Base-by-base conservation (phyloP, 2,797 vertebrate species). In the Megaceryle alcyon region DNA sequence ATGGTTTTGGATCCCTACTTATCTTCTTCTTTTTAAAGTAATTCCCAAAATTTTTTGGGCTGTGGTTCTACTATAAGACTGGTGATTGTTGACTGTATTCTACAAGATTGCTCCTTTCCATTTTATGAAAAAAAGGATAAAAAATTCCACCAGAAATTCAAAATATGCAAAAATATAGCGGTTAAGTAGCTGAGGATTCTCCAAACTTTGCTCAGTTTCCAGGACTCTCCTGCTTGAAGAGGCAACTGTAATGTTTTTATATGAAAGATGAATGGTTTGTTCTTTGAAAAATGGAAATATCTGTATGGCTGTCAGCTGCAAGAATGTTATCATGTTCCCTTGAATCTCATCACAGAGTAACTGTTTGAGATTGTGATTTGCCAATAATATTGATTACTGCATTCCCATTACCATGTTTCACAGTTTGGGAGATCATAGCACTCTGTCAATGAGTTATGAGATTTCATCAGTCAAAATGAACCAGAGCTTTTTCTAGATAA, bases 361-460 rank as follows among this genome's bases (percentile, higher is more conserved):
- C 49, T 70, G 46, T 61, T 33, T 86, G 48, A 88, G 95, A 87
- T 96, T 97, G 87, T 92, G 91, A 94, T 95, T 95, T 97, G 96
- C 91, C 92, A 72, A 97, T 98, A 97, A 91, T 95, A 96, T 97
- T 97, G 95, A 94, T 97, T 98, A 96, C 96, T 98, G 96, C 96
- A 98, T 96, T 88, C 37, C 54, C 72, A 88, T 98, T 97, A 95
- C 96, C 81, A 90, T 83, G 41, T 88, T 96, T 93, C 88, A 82
- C 48, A 92, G 59, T 78, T 95, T 93, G 86, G 86, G 91, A 88
- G 78, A 73, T 80, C 73, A 41, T 66, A 95, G 57, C 43, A 90
- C 89, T 97, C 76, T 95, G 87, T 97, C 68, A 91, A 73, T 43
- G 78, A 94, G 16, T 81, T 87, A 60, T 19, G 51, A 88, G 44